Evolutionary conservation across 2,888 invertebrate species (phyloP).

Genomic region (Himalopsyche tibetana): DNA sequence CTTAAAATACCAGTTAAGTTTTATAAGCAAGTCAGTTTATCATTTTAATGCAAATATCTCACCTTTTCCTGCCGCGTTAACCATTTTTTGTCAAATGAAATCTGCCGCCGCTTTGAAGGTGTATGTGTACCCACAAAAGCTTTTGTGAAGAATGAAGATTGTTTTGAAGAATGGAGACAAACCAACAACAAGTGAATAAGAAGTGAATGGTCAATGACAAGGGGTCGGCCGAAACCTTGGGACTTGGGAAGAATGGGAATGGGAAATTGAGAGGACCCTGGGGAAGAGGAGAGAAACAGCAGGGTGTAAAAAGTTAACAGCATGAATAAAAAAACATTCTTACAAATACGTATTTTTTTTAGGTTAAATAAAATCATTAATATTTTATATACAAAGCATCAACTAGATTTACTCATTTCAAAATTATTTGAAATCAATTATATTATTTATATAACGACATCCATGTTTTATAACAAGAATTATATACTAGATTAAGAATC

Average conservation of each 20-base stretch:
- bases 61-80: conserved; percentile 32
- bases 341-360: no score
- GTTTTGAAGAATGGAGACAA: conserved; percentile 46
- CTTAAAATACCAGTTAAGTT: neutral
- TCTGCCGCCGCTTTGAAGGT: neutral
- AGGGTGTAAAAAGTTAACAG: conserved; percentile 18
- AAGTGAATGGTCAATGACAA: conserved; percentile 40
- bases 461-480: no score
- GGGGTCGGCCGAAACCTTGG: conserved; percentile 28
- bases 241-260: conserved; percentile 5
- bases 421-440: no score
- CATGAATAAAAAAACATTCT: neutral
- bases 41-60: conserved; percentile 43
- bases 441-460: no score
- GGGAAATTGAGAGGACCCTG: conserved; percentile 30
- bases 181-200: conserved; percentile 38
- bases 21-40: neutral
- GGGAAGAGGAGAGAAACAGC: conserved; percentile 18
- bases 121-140: neutral
- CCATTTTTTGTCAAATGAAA: conserved; percentile 27
- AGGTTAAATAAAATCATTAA: no score
- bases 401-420: no score
- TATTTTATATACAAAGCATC: no score
- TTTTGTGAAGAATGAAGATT: conserved; percentile 42
- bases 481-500: no score